phyloP scores from a whole-genome alignment of 1,140 invertebrate genomes.

The Ganaspis sp. region DNA sequence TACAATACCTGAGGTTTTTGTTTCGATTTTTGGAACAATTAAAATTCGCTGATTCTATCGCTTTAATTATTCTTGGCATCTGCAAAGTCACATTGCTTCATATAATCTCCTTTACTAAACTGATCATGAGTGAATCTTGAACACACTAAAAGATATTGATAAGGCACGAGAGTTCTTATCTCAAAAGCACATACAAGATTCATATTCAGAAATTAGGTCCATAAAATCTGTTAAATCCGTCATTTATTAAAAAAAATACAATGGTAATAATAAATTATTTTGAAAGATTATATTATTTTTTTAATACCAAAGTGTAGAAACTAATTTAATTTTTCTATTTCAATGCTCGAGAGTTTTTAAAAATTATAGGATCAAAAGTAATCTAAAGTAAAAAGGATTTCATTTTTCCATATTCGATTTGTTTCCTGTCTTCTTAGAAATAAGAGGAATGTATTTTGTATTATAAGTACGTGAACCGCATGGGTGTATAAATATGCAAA shows the following conservation, averaged over 20 bases:
- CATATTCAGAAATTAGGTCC: background rate
- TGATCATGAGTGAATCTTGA: background rate
- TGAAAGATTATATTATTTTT: too few relatives aligned
- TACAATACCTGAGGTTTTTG: too few relatives aligned
- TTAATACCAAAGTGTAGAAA: too few relatives aligned
- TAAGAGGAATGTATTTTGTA: background rate
- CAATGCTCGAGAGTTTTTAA: too few relatives aligned
- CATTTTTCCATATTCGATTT: slow-evolving; percentile 1
- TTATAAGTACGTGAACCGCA: background rate
- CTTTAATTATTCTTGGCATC: too few relatives aligned
- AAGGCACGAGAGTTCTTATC: slow-evolving; percentile 37
- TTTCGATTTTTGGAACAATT: too few relatives aligned
- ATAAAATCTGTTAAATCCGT: background rate
- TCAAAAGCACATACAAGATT: slow-evolving; percentile 37
- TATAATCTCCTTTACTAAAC: background rate
- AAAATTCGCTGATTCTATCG: too few relatives aligned
- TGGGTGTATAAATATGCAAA: slow-evolving; percentile 13
- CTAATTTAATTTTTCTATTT: too few relatives aligned
- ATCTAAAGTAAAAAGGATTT: too few relatives aligned
- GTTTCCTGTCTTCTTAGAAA: background rate
- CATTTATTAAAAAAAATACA: too few relatives aligned
- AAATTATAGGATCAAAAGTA: background rate
- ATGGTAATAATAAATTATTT: too few relatives aligned
- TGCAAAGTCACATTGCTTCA: background rate
- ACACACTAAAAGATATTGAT: background rate